Evolutionary conservation across 2,797 vertebrate species (phyloP).

Genomic region (Phoebastria nigripes): DNA sequence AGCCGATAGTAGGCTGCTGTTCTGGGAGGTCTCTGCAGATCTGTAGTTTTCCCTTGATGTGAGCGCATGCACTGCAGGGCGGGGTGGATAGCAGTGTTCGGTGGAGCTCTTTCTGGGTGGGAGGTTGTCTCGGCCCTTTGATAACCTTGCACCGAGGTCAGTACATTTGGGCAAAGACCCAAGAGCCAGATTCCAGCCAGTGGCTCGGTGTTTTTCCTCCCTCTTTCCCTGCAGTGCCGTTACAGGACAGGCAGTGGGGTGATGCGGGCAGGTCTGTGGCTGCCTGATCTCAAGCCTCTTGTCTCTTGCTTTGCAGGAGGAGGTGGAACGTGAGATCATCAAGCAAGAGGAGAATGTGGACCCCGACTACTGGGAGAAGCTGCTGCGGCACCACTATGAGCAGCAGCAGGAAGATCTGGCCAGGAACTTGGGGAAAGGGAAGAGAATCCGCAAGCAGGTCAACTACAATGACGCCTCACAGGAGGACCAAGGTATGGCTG

Average conservation of each 20-base stretch:
- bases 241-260: background rate
- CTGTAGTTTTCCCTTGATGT: background rate
- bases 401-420: conserved; percentile 98
- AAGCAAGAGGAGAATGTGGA: conserved; percentile 99
- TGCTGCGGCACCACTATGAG: conserved; percentile 95
- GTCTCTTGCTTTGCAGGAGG: conserved; percentile 79
- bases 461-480: conserved; percentile 98
- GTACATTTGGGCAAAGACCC: background rate
- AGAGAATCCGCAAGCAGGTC: conserved; percentile 97
- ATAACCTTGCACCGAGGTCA: background rate
- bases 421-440: conserved; percentile 94
- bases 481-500: conserved; percentile 92
- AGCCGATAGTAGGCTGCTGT: background rate
- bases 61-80: fast-evolving
- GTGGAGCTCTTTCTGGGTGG: background rate
- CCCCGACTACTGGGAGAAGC: conserved; percentile 98
- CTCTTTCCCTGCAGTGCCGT: background rate
- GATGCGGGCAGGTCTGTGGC: background rate
- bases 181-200: background rate
- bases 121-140: background rate
- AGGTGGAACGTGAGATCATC: conserved; percentile 96
- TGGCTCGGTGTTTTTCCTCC: background rate
- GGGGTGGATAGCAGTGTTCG: background rate
- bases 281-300: fast-evolving
- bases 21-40: background rate